Conservation (phyloP, 2,888 invertebrate species). For the Drosophila gaucha region DNA sequence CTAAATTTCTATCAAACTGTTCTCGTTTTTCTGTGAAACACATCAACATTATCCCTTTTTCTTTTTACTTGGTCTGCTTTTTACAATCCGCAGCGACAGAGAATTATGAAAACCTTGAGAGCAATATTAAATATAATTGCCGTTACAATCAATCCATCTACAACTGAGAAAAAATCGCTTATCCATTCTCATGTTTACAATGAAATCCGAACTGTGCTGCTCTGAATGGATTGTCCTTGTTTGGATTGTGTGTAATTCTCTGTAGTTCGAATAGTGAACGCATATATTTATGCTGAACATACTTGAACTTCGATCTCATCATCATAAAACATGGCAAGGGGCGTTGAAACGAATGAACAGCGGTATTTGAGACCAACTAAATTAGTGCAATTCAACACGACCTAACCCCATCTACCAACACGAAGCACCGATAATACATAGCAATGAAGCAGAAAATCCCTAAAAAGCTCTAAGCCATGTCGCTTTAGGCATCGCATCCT, state of each 20-base stretch:
- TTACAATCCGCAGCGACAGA: constrained; percentile 28
- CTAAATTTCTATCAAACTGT: constrained; percentile 60
- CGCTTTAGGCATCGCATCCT: constrained; percentile 42
- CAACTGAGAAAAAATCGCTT: neutral
- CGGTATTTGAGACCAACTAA: constrained; percentile 39
- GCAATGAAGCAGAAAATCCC: constrained; percentile 78
- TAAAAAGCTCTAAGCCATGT: constrained; percentile 69
- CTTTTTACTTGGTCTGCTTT: constrained; percentile 23
- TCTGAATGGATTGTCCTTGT: constrained; percentile 33
- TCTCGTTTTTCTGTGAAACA: constrained; percentile 61
- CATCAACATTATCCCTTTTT: constrained; percentile 20
- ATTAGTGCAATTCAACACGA: constrained; percentile 18
- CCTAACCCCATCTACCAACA: constrained; percentile 62
- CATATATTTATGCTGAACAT: constrained; percentile 74
- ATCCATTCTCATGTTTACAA: constrained; percentile 9
- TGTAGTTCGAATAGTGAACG: constrained; percentile 34
- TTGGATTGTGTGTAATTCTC: constrained; percentile 8
- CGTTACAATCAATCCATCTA: constrained; percentile 11
- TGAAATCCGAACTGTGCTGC: constrained; percentile 48
- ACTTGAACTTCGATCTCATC: constrained; percentile 79
- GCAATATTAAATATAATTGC: constrained; percentile 41
- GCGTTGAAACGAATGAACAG: constrained; percentile 15
- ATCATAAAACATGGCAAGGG: constrained; percentile 70
- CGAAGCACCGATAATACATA: constrained; percentile 60
- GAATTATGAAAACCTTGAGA: constrained; percentile 68